phyloP scores from a whole-genome alignment of 1,140 invertebrate genomes.

The Aphelinus certus region DNA sequence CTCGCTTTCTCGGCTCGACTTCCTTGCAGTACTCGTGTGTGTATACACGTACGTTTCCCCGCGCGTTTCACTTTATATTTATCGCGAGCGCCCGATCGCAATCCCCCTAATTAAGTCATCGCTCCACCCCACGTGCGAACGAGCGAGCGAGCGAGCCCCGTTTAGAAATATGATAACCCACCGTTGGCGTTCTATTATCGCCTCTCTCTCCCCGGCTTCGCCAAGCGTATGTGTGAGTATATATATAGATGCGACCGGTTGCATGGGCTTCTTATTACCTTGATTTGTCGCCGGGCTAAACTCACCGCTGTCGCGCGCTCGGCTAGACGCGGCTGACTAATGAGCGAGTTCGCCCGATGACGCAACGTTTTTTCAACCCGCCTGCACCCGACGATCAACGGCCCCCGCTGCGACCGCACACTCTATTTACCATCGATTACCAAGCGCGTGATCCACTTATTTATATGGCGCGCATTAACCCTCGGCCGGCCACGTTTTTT shows the following conservation, averaged over 20 bases:
- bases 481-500: too few species aligned
- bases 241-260: background rate
- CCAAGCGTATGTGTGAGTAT: background rate
- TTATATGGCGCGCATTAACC: too few species aligned
- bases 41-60: background rate
- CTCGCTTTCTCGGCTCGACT: background rate
- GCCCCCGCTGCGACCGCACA: background rate
- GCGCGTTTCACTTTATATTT: slow-evolving; percentile 1
- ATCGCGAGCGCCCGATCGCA: background rate
- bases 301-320: too few species aligned
- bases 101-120: slow-evolving; percentile 16
- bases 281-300: background rate
- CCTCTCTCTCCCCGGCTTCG: too few species aligned
- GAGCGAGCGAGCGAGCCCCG: background rate
- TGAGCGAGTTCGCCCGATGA: background rate
- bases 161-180: slow-evolving; percentile 10
- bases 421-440: background rate
- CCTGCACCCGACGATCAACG: background rate
- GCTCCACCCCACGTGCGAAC: background rate
- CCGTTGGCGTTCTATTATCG: slow-evolving; percentile 11
- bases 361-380: slow-evolving; percentile 7
- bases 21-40: background rate
- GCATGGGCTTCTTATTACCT: background rate
- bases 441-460: too few species aligned
- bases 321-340: background rate